Conservation (phyloP, 2,888 invertebrate genomes). For the Lithodes maja region DNA sequence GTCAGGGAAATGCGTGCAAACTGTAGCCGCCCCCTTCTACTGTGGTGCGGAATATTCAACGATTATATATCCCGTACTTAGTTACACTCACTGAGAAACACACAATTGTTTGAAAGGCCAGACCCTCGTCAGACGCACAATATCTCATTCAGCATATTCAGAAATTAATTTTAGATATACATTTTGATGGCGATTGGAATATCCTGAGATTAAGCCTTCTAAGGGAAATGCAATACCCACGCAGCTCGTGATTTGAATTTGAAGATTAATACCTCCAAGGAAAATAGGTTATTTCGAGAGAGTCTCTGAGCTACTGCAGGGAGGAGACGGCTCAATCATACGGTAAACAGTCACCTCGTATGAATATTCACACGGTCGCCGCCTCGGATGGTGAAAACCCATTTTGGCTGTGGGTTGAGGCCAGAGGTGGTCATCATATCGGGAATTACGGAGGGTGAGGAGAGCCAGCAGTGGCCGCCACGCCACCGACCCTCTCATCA, state of each 20-base stretch:
- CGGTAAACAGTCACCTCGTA: slow-evolving; percentile 63
- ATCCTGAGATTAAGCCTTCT: slow-evolving; percentile 35
- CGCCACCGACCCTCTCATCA: slow-evolving; percentile 35
- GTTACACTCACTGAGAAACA: slow-evolving; percentile 33
- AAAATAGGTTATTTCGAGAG: slow-evolving; percentile 63
- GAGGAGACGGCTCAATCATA: slow-evolving; percentile 56
- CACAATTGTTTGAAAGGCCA: slow-evolving; percentile 17
- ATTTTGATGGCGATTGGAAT: slow-evolving; percentile 1
- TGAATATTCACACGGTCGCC: slow-evolving; percentile 53
- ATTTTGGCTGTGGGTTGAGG: slow-evolving; percentile 49
- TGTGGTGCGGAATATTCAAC: slow-evolving; percentile 37
- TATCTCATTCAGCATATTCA: slow-evolving; percentile 1
- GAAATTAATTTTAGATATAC: slow-evolving; percentile 11
- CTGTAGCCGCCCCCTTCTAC: slow-evolving; percentile 12
- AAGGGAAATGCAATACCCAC: slow-evolving; percentile 12
- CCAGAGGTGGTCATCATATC: slow-evolving; percentile 50
- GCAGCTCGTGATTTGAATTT: slow-evolving; percentile 42
- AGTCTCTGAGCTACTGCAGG: slow-evolving; percentile 46
- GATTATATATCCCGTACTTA: slow-evolving; percentile 40
- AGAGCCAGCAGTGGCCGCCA: slow-evolving; percentile 4
- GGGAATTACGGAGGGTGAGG: slow-evolving; percentile 41
- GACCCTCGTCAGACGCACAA: slow-evolving; percentile 19
- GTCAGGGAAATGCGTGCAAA: slow-evolving; percentile 9
- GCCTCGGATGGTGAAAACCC: slow-evolving; percentile 50
- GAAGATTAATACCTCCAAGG: slow-evolving; percentile 53